Conservation (phyloP, 2,888 invertebrate species). For the Lepidochitona cinerea region DNA sequence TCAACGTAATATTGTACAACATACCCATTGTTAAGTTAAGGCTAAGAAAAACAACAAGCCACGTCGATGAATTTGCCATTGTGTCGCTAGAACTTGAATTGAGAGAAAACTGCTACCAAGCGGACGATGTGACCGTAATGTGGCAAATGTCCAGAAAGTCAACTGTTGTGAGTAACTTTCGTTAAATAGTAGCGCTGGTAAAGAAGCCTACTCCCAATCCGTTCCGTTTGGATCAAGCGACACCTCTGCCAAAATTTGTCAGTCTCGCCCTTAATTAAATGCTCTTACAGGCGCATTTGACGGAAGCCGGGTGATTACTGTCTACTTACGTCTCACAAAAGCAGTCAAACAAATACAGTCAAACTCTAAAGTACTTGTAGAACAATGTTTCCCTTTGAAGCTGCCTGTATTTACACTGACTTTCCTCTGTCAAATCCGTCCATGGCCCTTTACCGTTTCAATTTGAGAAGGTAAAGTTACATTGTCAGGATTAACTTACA, state of each 20-base stretch:
- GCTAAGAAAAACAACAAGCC: too few species aligned
- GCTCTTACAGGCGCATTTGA: background rate
- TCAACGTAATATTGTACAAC: too few species aligned
- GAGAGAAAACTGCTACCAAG: too few species aligned
- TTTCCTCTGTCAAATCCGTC: background rate
- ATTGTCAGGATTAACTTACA: too few species aligned
- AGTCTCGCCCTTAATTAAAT: background rate
- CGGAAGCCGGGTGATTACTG: background rate
- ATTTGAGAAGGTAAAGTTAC: background rate
- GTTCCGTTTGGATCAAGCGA: background rate
- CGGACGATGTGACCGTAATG: too few species aligned
- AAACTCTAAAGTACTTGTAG: background rate
- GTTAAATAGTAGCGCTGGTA: too few species aligned
- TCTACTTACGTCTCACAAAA: background rate
- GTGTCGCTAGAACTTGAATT: too few species aligned
- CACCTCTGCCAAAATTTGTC: background rate
- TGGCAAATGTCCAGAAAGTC: too few species aligned
- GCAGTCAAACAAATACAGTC: background rate
- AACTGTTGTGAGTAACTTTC: too few species aligned
- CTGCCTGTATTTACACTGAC: background rate
- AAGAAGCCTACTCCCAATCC: background rate
- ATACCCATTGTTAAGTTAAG: too few species aligned
- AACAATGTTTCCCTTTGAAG: background rate
- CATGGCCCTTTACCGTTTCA: background rate
- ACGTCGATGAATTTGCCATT: too few species aligned